Evolutionary conservation across 35 echinoderm and acorn worm species (phyloP).

Genomic region (Eucidaris tribuloides): DNA sequence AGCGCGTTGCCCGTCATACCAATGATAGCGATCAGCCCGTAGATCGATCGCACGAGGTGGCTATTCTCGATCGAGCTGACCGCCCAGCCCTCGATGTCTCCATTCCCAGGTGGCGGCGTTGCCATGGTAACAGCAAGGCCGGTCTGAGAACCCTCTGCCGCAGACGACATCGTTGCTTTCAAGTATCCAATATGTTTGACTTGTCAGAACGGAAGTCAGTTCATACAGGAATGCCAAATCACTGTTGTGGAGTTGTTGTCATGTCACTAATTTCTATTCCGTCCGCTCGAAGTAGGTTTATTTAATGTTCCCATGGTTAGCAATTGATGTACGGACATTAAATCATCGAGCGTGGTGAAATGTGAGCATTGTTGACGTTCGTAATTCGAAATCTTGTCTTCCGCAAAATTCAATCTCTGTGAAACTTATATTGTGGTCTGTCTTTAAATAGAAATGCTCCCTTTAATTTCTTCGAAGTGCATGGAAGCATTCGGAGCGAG

Average conservation of each 20-base stretch:
- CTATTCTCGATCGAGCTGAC: conserved; percentile 42
- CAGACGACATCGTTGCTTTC: not conserved
- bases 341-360: no score
- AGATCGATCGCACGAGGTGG: not conserved
- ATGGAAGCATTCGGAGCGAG: no score
- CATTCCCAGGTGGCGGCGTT: not conserved
- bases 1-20: conserved; percentile 51
- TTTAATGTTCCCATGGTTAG: no score
- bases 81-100: conserved; percentile 36
- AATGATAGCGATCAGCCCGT: conserved; percentile 38
- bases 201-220: not conserved
- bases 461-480: no score
- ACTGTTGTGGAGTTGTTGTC: not conserved
- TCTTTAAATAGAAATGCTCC: no score
- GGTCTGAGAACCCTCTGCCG: not conserved
- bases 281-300: no score
- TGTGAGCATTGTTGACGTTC: no score
- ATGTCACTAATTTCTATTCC: not conserved
- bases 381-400: no score
- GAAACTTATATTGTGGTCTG: no score
- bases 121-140: not conserved
- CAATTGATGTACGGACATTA: no score
- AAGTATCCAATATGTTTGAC: not conserved
- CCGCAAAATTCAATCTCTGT: no score
- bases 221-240: not conserved